These are phyloP conservation scores for Neoscelio sp. DNA, from an alignment of 2,888 invertebrate genomes.

Conservation along the genomic window DNA sequence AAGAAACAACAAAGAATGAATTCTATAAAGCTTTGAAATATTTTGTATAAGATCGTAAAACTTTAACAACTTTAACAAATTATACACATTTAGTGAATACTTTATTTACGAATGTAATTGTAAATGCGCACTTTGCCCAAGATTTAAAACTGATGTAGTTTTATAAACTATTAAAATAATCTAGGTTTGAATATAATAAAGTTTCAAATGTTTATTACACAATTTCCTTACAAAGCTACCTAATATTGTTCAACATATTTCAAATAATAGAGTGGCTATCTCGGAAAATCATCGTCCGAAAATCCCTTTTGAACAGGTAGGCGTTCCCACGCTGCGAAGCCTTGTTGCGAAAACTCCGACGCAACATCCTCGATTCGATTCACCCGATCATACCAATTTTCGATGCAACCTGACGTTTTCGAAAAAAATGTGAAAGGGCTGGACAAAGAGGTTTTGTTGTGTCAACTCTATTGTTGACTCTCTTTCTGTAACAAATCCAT, in stretches of 20 bases:
- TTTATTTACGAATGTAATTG: no score
- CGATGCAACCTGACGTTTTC: constrained; percentile 29
- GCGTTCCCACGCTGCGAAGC: constrained; percentile 37
- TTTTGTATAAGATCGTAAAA: no score
- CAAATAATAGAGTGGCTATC: constrained; percentile 7
- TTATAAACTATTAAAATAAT: no score
- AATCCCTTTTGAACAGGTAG: constrained; percentile 14
- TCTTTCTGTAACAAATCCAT: neutral
- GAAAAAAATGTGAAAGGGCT: constrained; percentile 15
- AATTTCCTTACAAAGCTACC: no score
- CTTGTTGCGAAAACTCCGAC: constrained; percentile 35
- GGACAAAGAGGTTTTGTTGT: neutral
- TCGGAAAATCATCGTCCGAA: constrained; percentile 31
- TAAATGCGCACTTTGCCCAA: no score
- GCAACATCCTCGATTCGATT: constrained; percentile 13
- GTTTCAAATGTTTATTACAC: no score
- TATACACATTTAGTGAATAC: no score
- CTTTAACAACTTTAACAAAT: no score
- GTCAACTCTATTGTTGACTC: neutral
- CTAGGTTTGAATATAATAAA: no score
- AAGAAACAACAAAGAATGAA: no score
- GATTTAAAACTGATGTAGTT: no score
- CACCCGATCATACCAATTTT: constrained; percentile 13
- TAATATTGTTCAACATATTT: constrained; percentile 3
- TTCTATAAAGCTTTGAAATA: no score